These are phyloP conservation scores for Cyrtonyx montezumae DNA, from an alignment of 2,113 vertebrate species.

Conservation along the genomic window DNA sequence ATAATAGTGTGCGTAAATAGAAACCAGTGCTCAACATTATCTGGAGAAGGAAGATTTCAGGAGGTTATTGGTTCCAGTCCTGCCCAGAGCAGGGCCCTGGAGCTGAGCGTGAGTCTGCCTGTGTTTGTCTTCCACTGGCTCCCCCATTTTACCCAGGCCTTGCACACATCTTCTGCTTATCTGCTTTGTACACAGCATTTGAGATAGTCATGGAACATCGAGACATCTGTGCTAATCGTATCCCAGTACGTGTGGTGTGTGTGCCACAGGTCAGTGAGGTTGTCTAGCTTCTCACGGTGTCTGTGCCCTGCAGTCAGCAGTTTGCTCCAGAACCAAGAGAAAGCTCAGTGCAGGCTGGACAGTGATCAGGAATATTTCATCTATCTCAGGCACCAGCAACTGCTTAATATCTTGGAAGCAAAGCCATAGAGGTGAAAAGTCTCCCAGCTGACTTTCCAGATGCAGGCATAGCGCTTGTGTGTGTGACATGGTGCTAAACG, in stretches of 20 bases:
- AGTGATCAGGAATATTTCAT: neutral
- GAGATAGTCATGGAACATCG: neutral
- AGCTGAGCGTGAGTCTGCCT: neutral
- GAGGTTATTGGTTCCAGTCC: neutral
- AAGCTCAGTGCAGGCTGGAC: neutral
- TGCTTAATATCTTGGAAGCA: neutral
- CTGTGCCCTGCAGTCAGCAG: neutral
- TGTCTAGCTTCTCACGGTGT: neutral
- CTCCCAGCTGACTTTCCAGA: neutral
- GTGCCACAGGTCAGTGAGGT: neutral
- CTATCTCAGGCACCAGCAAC: neutral
- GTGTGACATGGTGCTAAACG: fast-evolving
- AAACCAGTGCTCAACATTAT: neutral
- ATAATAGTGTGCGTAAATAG: neutral
- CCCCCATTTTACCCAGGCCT: neutral
- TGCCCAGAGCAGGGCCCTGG: neutral
- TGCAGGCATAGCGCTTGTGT: fast-evolving
- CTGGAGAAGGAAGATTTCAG: neutral
- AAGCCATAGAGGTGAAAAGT: neutral
- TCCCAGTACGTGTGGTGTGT: neutral
- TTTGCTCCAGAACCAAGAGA: neutral
- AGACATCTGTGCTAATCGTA: neutral
- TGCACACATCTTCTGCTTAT: neutral
- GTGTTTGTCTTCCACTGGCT: neutral
- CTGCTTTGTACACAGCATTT: neutral